Evolutionary conservation across 2,797 vertebrate species (phyloP), one percentile per base, ranked within the genome.

Genomic region (Cryptoblepharus egeriae): DNA sequence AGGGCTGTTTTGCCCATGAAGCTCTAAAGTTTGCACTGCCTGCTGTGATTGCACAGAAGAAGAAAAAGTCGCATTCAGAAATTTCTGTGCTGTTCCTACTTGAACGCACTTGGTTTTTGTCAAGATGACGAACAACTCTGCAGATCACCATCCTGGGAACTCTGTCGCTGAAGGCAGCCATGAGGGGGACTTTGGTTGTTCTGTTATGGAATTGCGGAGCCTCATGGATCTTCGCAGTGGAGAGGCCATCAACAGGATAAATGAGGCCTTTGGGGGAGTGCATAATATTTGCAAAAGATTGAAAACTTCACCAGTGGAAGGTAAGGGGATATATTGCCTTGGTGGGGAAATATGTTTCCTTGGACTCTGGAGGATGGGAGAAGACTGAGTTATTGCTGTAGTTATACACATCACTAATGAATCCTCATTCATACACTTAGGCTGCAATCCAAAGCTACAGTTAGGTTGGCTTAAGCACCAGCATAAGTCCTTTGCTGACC

Each of bases 301-400:
- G 89, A 98, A 98, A 92, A 98, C 98, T 1, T 97, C 98, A 0
- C 97, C 98, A 0, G 95, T 98, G 1, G 98, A 99, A 96, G 99
- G 98, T 99, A 94, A 95, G 96, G 0, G 30, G 2, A 1, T 0
- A 0, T 1, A 42, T 71, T 52, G n/a, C 45, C 35, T 32, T 42
- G 49, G 28, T 75, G 49, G 79, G 45, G 18, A 52, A 57, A 32
- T 13, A n/a, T 45, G 26, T 55, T 71, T 42, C 67, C 7, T 0
- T 58, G 52, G 64, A 39, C 24, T 24, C 9, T 39, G 65, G 58
- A 32, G 39, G 61, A 3, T 1, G 0, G 5, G 58, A 42, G 39
- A 26, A 57, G 37, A 8, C 45, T 74, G 42, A 24, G 13, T 18
- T 74, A 30, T 65, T 52, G 26, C 69, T 63, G 57, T 64, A 26